Base-by-base conservation (phyloP, 2,888 invertebrate species). In the Rugalucina vietnamica region DNA sequence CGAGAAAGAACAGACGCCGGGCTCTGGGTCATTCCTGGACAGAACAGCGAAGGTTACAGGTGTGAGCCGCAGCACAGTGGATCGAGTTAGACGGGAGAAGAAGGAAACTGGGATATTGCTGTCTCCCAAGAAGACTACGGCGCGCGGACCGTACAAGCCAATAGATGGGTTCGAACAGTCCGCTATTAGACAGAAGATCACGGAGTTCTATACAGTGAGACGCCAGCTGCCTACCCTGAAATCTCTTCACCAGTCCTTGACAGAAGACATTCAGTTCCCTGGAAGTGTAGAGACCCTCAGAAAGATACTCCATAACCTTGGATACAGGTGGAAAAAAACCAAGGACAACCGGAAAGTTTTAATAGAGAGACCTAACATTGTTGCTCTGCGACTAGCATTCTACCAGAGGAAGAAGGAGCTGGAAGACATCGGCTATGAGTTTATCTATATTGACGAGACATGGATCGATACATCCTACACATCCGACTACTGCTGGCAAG, bases 381-480 rank as follows among this genome's bases (percentile, higher is more conserved):
- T 82, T 0, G 29, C 70, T 1, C 69, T 69, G 32, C 18, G 81
- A 29, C 18, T 81, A 1, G 10, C 32, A 0, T 86, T 73, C 43
- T 81, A 81, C 21, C 1, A n/a, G 12, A 60, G 27, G 34, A 80
- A 57, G 29, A 71, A 79, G 24, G 57, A 81, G 1, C 37, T 78
- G 4, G 49, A 76, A 73, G 73, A 79, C 3, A 49, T 14, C 1
- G 79, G 76, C 5, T 43, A 32, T 3, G n/a, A 69, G 14, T 29
- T 86, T 21, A 77, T 83, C 0, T 81, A 79, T 50, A 70, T 84
- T 0, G 81, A 84, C 34, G 82, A 85, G 34, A 82, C 77, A 0
- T 82, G 77, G 80, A 65, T 85, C 0, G 85, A 82, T 57, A 79
- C 83, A 8, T 39, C 77, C 0, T 83, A 79, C 37, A 57, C 72